These are phyloP conservation scores for Falco peregrinus DNA, from an alignment of 2,797 vertebrate genomes.

Conservation along the genomic window DNA sequence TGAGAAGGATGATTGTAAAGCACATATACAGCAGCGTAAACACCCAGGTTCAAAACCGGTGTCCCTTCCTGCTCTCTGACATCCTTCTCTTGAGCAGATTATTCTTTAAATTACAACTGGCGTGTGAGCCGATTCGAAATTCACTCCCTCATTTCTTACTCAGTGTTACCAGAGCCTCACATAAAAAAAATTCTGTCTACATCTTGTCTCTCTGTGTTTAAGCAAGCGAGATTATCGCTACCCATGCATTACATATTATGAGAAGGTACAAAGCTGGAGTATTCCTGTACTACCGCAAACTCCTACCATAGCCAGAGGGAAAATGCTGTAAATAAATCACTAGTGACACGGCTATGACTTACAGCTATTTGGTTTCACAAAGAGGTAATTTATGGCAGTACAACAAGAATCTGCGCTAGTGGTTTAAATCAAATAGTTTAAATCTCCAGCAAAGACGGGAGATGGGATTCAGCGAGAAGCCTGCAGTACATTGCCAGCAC, in stretches of 20 bases:
- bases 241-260: fast-evolving
- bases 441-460: not conserved
- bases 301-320: not conserved
- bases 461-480: not conserved
- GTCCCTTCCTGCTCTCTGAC: slow-evolving; percentile 37
- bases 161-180: not conserved
- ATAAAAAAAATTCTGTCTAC: not conserved
- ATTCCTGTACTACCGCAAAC: not conserved
- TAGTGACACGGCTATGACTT: not conserved
- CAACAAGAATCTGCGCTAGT: not conserved
- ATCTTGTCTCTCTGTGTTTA: not conserved
- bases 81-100: slow-evolving; percentile 54
- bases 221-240: not conserved
- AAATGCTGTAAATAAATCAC: not conserved
- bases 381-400: not conserved
- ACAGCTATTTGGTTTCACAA: not conserved
- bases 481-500: not conserved
- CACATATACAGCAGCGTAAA: not conserved
- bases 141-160: not conserved
- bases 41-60: not conserved
- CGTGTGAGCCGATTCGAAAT: slow-evolving; percentile 11
- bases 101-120: slow-evolving; percentile 7
- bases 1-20: not conserved
- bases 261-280: not conserved
- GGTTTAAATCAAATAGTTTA: not conserved